These are phyloP conservation scores for Ennomos fuscantarius DNA, from an alignment of 2,888 invertebrate species.

Conservation along the genomic window DNA sequence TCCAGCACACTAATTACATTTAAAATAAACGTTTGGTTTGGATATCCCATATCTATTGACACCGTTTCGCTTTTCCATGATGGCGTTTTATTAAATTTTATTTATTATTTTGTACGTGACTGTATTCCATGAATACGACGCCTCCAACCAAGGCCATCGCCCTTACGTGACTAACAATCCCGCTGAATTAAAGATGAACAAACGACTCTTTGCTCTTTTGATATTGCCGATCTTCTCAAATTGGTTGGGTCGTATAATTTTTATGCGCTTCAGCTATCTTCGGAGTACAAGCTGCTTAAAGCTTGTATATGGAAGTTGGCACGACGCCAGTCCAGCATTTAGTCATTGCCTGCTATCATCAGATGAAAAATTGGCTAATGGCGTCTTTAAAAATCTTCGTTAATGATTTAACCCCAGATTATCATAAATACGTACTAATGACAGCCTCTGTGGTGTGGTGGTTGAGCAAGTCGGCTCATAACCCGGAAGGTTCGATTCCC, in stretches of 20 bases:
- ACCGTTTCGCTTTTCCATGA: conserved; percentile 16
- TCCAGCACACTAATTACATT: too few species aligned
- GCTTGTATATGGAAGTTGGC: conserved; percentile 69
- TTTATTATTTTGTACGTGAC: conserved; percentile 52
- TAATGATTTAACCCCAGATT: too few species aligned
- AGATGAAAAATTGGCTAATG: conserved; percentile 33
- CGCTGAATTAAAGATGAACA: conserved; percentile 63
- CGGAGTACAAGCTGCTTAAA: conserved; percentile 26
- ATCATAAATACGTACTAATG: too few species aligned
- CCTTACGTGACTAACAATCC: conserved; percentile 51
- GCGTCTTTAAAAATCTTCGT: conserved; percentile 16
- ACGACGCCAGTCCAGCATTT: conserved; percentile 49
- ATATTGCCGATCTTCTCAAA: conserved; percentile 51
- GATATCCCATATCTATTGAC: neutral
- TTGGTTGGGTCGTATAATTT: conserved; percentile 46
- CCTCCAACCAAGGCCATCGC: conserved; percentile 55
- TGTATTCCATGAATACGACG: conserved; percentile 52
- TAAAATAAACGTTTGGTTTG: too few species aligned
- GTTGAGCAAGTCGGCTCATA: too few species aligned
- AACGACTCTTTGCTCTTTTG: conserved; percentile 46
- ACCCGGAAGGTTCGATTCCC: too few species aligned
- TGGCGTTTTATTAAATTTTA: conserved; percentile 21
- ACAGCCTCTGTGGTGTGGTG: too few species aligned
- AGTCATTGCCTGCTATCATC: conserved; percentile 42
- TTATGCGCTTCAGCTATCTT: conserved; percentile 10